Conservation (phyloP, 2,113 vertebrate genomes). For the Gallinago paraguaiae region DNA sequence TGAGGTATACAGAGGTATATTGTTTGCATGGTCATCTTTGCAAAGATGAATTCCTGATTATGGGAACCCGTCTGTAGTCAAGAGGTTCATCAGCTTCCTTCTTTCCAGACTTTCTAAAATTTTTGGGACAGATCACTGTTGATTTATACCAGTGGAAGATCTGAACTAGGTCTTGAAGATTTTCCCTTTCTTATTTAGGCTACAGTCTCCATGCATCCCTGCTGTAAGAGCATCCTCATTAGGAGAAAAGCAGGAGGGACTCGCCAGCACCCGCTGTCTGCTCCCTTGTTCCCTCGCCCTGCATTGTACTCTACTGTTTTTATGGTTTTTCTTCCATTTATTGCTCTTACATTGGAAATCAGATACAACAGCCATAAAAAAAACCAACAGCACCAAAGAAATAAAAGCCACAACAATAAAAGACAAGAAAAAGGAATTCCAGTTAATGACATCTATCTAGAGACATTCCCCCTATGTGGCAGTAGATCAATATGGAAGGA, state of each 20-base stretch:
- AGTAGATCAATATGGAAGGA: not conserved
- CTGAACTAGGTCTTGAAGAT: not conserved
- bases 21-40: not conserved
- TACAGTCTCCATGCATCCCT: not conserved
- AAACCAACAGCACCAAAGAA: not conserved
- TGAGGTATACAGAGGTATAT: not conserved
- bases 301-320: not conserved
- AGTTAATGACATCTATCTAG: not conserved
- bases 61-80: not conserved
- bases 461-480: not conserved
- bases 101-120: not conserved
- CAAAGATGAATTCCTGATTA: not conserved
- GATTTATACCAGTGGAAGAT: not conserved
- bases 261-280: not conserved
- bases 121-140: not conserved
- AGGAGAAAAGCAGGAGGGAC: not conserved
- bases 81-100: not conserved
- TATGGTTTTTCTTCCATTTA: slow-evolving; percentile 6
- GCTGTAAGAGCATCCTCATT: not conserved
- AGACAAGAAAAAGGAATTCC: not conserved
- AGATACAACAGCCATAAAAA: slow-evolving; percentile 37
- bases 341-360: slow-evolving; percentile 21
- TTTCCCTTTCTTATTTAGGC: not conserved
- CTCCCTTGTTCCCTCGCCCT: not conserved
- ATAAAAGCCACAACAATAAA: slow-evolving; percentile 8